These are phyloP conservation scores for Sylvia atricapilla DNA, from an alignment of 2,113 vertebrate species.

Conservation along the genomic window DNA sequence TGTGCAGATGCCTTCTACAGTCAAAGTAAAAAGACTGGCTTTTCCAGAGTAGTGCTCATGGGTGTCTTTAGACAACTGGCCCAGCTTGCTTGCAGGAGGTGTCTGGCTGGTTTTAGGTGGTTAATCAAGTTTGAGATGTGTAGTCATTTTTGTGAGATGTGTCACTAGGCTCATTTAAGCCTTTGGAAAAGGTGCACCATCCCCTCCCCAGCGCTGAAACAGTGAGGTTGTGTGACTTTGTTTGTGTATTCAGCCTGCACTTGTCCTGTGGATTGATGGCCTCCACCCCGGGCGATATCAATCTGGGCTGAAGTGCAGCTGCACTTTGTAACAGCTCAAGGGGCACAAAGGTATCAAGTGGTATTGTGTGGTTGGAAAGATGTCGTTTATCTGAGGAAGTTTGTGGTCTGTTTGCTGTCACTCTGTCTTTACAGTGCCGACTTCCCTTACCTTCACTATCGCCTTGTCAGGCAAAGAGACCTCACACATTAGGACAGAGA, in stretches of 20 bases:
- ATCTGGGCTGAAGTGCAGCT: conserved; percentile 56
- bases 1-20: background rate
- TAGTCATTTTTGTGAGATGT: background rate
- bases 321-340: conserved; percentile 58
- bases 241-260: conserved; percentile 18
- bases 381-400: conserved; percentile 54
- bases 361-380: conserved; percentile 34
- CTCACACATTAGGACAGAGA: conserved; percentile 24
- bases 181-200: background rate
- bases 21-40: background rate
- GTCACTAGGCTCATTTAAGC: background rate
- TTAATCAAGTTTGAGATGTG: background rate
- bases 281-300: background rate
- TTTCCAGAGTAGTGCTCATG: background rate
- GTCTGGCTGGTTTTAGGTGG: background rate
- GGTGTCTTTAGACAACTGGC: background rate
- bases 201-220: background rate
- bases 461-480: conserved; percentile 5
- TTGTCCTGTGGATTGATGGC: conserved; percentile 52
- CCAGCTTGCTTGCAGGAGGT: background rate
- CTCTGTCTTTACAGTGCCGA: background rate
- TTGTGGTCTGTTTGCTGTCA: conserved; percentile 65
- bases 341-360: conserved; percentile 53
- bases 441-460: conserved; percentile 20
- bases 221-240: background rate